Base-by-base conservation (phyloP, 2,888 invertebrate species). In the Syrphus vitripennis region DNA sequence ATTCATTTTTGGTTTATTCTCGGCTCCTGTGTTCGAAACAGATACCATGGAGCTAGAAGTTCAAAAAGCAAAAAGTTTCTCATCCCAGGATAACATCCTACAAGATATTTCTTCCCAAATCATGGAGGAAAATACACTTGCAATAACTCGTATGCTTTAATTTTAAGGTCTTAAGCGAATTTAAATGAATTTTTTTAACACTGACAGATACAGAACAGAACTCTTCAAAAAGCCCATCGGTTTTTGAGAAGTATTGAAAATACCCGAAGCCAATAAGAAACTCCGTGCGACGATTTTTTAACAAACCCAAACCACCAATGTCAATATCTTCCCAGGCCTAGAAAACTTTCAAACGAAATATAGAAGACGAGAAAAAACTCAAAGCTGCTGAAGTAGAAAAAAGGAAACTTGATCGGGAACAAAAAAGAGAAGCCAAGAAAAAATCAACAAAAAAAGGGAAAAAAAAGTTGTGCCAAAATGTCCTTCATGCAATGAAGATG, bases 241-340 rank as follows among this genome's bases (percentile, higher is more conserved):
- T 50, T 50, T 24, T 50, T 24, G 24, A 50, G 10, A 48, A 48
- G 10, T 21, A 16, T 16, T 10, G 19, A 4, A 48, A 21, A 48
- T 71, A 71, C 24, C 42, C 71, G 29, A 71, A 59, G n/a, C 57
- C 71, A 6, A 71, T 71, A 45, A 45, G 6, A 71, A 26, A 59
- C 31, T 31, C 16, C 24, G n/a, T 48, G 10, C n/a, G 59, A 45
- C 16, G 19, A 45, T 72, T 72, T 34, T 24, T 21, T 14, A 21
- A 24, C 1, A 2, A 1, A 12, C 48, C 12, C 10, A 48, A 48
- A 24, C 48, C 48, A 2, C 24, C 34, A 9, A 34, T 34, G 12
- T 12, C 34, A 12, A 48, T 48, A 5, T 48, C 4, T 21, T 59
- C 71, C 1, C 59, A 45, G 31, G 59, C 48, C 14, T 59, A 48